Base-by-base conservation (phyloP, 2,113 vertebrate species). In the Naja naja region DNA sequence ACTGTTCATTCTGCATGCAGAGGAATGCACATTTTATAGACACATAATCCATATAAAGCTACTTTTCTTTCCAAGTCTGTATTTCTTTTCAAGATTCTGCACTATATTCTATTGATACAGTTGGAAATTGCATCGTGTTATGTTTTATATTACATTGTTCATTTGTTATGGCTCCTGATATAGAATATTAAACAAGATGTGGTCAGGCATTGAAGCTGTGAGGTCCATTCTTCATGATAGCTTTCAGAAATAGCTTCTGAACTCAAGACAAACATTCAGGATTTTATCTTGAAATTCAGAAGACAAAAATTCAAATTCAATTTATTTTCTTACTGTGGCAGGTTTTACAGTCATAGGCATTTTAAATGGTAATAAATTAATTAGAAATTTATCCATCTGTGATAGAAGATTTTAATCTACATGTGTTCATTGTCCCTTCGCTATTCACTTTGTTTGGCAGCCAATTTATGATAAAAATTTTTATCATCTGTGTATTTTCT, bases 351-450 rank as follows among this genome's bases (percentile, higher is more conserved):
- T 34, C 0, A 0, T 1, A 5, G 23, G 90, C 47, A 89, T 86
- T 94, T 95, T 91, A 90, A 89, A n/a, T 74, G 52, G 25, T 12
- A 47, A 91, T 94, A 92, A 90, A 55, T 92, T 91, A 8, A 94
- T 93, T 56, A 91, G 58, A 87, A 5, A 34, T 3, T 0, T 49
- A 55, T 86, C 74, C 64, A 45, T 52, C 43, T 56, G 90, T 81
- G 87, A 25, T 25, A 92, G 92, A 25, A 94, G n/a, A 85, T 30
- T 93, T 92, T 0, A 53, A 69, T 20, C 30, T 2, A 0, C 3
- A 3, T 10, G 0, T 0, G 0, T 64, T 89, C 60, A 2, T 0
- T 8, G 4, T 11, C 43, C 22, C 0, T 0, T 7, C 3, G 1
- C 22, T 54, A 10, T 55, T 91, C 88, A 12, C n/a, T 9, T 1